phyloP scores from a whole-genome alignment of 2,888 invertebrate species.

The Scaptomyza parva region DNA sequence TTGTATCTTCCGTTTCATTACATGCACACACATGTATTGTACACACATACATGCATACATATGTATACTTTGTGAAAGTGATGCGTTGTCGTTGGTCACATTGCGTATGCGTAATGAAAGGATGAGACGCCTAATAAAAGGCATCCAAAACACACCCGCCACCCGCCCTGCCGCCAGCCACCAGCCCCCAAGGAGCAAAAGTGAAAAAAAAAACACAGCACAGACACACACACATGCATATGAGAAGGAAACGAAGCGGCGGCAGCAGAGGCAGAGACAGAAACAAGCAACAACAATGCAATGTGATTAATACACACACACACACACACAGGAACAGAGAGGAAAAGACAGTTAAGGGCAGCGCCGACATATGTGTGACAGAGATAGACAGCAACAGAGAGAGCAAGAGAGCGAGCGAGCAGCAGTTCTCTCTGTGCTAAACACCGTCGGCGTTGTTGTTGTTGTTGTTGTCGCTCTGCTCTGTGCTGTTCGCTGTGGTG shows the following conservation, averaged over 20 bases:
- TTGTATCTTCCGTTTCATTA: conserved; percentile 82
- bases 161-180: background rate
- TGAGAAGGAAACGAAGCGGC: background rate
- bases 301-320: conserved; percentile 20
- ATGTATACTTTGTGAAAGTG: conserved; percentile 2
- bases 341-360: conserved; percentile 32
- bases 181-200: conserved; percentile 11
- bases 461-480: conserved; percentile 19
- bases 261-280: conserved; percentile 5
- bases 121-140: conserved; percentile 43
- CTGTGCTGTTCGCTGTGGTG: conserved; percentile 76
- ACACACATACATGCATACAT: background rate
- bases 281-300: conserved; percentile 13
- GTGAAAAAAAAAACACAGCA: too few species aligned
- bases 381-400: conserved; percentile 4
- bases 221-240: too few species aligned
- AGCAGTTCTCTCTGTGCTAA: conserved; percentile 16
- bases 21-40: conserved; percentile 47
- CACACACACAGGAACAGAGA: conserved; percentile 21
- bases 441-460: conserved; percentile 9
- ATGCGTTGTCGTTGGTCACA: conserved; percentile 18
- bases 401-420: background rate
- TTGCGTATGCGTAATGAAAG: conserved; percentile 64
- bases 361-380: background rate
- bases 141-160: conserved; percentile 10